Percentiles rank a stretch among this genome's conserved stretches.
These are phyloP conservation scores for Criorhina ranunculi DNA, from an alignment of 2,888 invertebrate species.

Conservation along the genomic window DNA sequence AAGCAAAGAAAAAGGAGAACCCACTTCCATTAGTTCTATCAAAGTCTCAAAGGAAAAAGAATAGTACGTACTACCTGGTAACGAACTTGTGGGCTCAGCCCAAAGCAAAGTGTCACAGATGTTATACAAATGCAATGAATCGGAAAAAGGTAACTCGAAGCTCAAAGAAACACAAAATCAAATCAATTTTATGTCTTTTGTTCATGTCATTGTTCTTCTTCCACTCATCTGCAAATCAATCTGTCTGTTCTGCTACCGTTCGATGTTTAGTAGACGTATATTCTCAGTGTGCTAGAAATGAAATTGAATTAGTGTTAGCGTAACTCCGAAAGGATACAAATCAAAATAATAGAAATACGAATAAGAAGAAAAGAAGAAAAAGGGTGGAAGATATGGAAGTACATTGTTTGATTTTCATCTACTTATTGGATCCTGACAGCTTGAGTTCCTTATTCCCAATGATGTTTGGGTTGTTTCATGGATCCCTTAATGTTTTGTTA, in stretches of 20 bases:
- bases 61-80: neutral
- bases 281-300: constrained; percentile 18
- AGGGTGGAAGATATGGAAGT: neutral
- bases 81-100: neutral
- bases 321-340: constrained; percentile 29
- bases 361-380: constrained; percentile 1
- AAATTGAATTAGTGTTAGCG: constrained; percentile 35
- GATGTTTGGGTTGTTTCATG: neutral
- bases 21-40: neutral
- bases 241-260: constrained; percentile 1
- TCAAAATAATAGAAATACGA: constrained; percentile 16
- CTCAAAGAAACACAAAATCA: constrained; percentile 27
- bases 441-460: constrained; percentile 10
- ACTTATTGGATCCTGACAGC: constrained; percentile 26
- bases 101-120: constrained; percentile 17
- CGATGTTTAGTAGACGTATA: constrained; percentile 29
- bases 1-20: neutral
- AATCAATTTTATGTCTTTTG: constrained; percentile 15
- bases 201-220: constrained; percentile 24
- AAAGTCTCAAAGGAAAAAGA: neutral
- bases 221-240: neutral
- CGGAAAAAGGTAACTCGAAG: constrained; percentile 17
- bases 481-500: neutral
- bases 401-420: constrained; percentile 8
- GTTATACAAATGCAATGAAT: constrained; percentile 31